These are phyloP conservation scores for Gobiocypris rarus DNA, from an alignment of 2,113 vertebrate genomes.

Conservation along the genomic window DNA sequence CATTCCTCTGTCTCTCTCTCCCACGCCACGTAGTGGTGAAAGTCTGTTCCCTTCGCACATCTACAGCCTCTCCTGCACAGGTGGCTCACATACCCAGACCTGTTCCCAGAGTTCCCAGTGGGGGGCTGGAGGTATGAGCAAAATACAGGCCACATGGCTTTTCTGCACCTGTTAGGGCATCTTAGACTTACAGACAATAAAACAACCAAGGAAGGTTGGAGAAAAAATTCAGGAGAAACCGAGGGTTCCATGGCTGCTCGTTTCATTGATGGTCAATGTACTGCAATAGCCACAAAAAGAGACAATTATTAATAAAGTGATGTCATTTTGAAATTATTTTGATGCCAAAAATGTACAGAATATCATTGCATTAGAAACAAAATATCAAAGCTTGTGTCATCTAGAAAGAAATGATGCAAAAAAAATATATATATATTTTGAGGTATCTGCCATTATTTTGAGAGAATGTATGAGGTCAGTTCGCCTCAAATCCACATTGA, in stretches of 20 bases:
- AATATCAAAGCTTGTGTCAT: not conserved
- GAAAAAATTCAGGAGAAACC: not conserved
- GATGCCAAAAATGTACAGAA: not conserved
- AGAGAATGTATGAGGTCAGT: not conserved
- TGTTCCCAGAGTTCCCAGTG: not conserved
- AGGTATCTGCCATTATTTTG: not conserved
- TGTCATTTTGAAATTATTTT: not conserved
- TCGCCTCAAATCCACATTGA: not conserved
- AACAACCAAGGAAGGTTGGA: not conserved
- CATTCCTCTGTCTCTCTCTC: not conserved
- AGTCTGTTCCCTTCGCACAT: not conserved
- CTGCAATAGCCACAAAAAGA: not conserved
- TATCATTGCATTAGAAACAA: not conserved
- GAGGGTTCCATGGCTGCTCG: not conserved
- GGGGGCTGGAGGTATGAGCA: constrained; percentile 13
- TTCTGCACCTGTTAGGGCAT: not conserved
- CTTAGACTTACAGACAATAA: not conserved
- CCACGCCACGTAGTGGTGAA: constrained; percentile 23
- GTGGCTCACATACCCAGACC: constrained; percentile 12
- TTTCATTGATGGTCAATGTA: not conserved
- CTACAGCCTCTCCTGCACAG: constrained; percentile 7
- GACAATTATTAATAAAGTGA: not conserved
- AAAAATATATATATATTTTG: not conserved
- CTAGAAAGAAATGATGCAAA: not conserved
- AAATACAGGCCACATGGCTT: constrained; percentile 2